phyloP scores from a whole-genome alignment of 2,888 invertebrate species.

The Alentia gelatinosa region DNA sequence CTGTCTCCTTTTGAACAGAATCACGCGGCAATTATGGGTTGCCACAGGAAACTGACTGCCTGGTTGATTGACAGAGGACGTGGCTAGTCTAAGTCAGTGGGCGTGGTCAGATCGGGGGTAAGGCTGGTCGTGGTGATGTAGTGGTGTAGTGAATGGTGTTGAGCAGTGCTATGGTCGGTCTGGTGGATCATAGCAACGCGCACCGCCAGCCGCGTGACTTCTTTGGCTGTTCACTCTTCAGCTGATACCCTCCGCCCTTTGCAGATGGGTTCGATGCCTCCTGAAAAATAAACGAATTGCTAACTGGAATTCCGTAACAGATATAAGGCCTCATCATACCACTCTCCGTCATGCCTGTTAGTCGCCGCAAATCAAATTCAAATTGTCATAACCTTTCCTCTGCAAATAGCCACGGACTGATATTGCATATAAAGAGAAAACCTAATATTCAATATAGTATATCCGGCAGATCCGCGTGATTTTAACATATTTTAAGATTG shows the following conservation, averaged over 20 bases:
- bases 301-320: background rate
- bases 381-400: no score
- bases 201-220: conserved; percentile 65
- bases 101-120: conserved; percentile 42
- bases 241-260: conserved; percentile 62
- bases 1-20: background rate
- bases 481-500: no score
- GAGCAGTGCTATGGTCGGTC: conserved; percentile 23
- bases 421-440: no score
- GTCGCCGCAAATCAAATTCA: no score
- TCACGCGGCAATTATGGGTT: background rate
- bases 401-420: no score
- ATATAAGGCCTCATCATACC: background rate
- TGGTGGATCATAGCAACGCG: conserved; percentile 60
- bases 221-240: conserved; percentile 62
- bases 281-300: conserved; percentile 57
- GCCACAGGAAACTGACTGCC: background rate
- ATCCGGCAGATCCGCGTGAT: no score
- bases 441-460: no score
- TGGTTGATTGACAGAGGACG: background rate
- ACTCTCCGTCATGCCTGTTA: no score
- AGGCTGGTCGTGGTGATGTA: conserved; percentile 45
- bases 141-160: conserved; percentile 33
- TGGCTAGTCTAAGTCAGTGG: conserved; percentile 32
- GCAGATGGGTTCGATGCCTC: conserved; percentile 64